Evolutionary conservation across 1,140 invertebrate genomes (phyloP).

Genomic region (Cardiocondyla obscurior): DNA sequence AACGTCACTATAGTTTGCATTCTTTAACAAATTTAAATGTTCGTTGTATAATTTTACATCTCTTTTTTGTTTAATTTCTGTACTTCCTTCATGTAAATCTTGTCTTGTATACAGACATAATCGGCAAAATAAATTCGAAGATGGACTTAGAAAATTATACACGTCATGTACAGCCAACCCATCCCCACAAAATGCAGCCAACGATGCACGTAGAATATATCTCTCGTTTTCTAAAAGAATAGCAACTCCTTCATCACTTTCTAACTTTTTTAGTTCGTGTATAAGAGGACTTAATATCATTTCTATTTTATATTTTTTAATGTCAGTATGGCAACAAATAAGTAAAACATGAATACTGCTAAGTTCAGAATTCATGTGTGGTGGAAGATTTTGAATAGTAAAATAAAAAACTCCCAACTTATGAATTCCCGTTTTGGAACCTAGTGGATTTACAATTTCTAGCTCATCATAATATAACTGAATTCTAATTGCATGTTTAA

Average conservation of each 20-base stretch:
- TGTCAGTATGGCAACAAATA: background rate
- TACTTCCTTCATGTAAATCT: background rate
- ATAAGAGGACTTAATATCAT: background rate
- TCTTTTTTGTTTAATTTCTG: background rate
- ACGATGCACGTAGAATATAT: constrained; percentile 23
- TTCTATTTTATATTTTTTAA: background rate
- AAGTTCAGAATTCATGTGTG: background rate
- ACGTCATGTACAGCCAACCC: constrained; percentile 8
- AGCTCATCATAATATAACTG: constrained; percentile 25
- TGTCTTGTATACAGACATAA: constrained; percentile 14
- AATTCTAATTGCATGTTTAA: constrained; percentile 6
- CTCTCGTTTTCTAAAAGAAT: background rate
- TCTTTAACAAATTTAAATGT: background rate
- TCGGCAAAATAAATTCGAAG: constrained; percentile 11
- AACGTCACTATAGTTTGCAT: background rate
- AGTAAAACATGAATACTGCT: constrained; percentile 9
- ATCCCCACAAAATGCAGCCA: background rate
- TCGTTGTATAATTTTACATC: background rate
- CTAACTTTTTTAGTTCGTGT: background rate
- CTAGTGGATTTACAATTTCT: constrained; percentile 13
- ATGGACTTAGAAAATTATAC: constrained; percentile 5
- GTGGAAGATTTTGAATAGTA: constrained; percentile 20
- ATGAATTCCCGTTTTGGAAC: background rate
- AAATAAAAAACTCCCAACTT: constrained; percentile 26
- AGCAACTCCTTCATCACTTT: background rate